These are phyloP conservation scores for Leuciscus waleckii DNA, from an alignment of 2,797 vertebrate genomes.

Conservation along the genomic window DNA sequence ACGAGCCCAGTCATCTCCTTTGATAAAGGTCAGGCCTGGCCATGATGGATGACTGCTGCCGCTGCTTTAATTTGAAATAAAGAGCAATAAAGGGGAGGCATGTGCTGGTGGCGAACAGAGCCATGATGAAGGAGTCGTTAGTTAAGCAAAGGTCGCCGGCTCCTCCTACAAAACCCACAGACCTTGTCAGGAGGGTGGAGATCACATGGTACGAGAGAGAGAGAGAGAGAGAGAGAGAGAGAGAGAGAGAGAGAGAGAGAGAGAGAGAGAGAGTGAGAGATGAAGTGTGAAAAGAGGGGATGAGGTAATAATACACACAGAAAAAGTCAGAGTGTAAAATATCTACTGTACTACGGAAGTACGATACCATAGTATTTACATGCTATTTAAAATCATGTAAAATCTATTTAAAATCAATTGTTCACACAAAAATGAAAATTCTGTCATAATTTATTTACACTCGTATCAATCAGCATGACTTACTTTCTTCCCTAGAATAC, in stretches of 20 bases:
- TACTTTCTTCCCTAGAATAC: not conserved
- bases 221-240: conserved; percentile 65
- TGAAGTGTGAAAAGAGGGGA: not conserved
- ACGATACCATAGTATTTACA: not conserved
- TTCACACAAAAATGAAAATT: no score
- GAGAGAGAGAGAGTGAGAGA: not conserved
- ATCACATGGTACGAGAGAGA: conserved; percentile 64
- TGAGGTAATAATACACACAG: conserved; percentile 14
- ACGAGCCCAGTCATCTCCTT: conserved; percentile 76
- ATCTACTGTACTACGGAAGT: not conserved
- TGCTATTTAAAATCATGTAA: not conserved
- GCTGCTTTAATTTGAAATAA: conserved; percentile 82
- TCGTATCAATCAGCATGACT: not conserved
- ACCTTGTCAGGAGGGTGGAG: conserved; percentile 68
- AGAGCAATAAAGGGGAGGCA: conserved; percentile 77
- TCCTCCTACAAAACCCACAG: conserved; percentile 77
- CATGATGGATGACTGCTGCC: conserved; percentile 78
- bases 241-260: conserved; percentile 49
- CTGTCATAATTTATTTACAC: not conserved
- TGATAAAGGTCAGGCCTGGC: conserved; percentile 78
- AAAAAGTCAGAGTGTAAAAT: conserved; percentile 19
- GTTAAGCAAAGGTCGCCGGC: conserved; percentile 86
- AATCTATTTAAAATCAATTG: no score
- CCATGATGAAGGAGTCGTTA: conserved; percentile 81
- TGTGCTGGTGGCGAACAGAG: conserved; percentile 62